phyloP scores from a whole-genome alignment of 2,888 invertebrate species.

The Cryptophagus acutangulus region DNA sequence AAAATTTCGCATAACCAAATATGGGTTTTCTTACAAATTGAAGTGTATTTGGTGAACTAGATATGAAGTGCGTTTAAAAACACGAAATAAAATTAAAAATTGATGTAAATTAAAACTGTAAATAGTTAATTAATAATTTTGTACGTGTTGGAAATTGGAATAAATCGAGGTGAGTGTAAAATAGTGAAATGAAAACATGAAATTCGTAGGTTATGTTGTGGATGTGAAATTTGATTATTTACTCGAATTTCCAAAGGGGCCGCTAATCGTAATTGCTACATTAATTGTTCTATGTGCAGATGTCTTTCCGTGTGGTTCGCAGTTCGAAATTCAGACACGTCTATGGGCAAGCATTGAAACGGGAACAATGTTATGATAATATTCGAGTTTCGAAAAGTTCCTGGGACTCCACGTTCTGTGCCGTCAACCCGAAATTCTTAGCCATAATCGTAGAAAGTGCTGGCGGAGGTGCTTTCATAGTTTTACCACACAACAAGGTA shows the following conservation, averaged over 20 bases:
- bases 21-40: conserved; percentile 43
- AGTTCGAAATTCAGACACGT: conserved; percentile 98
- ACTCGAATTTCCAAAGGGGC: conserved; percentile 2
- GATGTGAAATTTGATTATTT: conserved; percentile 16
- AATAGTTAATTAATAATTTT: conserved; percentile 3
- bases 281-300: conserved; percentile 49
- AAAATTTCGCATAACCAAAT: conserved; percentile 50
- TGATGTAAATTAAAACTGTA: conserved; percentile 22
- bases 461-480: conserved; percentile 93
- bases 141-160: not conserved
- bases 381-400: conserved; percentile 95
- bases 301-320: conserved; percentile 96
- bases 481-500: conserved; percentile 89
- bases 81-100: conserved; percentile 18
- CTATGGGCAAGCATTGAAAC: conserved; percentile 80
- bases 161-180: not conserved
- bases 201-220: conserved; percentile 36
- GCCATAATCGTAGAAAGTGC: conserved; percentile 97
- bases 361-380: conserved; percentile 97
- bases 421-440: conserved; percentile 96
- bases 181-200: conserved; percentile 22
- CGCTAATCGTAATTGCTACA: conserved; percentile 10
- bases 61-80: conserved; percentile 37
- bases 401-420: conserved; percentile 98
- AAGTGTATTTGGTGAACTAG: conserved; percentile 38